Evolutionary conservation across 2,113 vertebrate species (phyloP).

Genomic region (Speoplatyrhinus poulsoni): DNA sequence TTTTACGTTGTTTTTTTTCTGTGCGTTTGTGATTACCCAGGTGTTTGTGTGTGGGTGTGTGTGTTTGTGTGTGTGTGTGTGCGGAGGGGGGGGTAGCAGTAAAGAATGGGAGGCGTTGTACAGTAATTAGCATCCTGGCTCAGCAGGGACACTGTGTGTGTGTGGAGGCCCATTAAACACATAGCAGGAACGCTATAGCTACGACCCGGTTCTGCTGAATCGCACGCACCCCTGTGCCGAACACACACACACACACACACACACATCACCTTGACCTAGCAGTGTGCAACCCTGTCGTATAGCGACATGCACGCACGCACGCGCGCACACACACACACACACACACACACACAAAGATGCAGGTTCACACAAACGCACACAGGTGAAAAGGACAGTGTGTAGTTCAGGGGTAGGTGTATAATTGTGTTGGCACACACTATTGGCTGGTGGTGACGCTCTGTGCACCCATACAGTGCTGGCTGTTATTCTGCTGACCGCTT

Average conservation of each 20-base stretch:
- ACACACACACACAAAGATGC: slow-evolving; percentile 13
- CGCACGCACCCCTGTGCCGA: slow-evolving; percentile 25
- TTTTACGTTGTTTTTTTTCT: not conserved
- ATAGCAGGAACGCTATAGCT: slow-evolving; percentile 52
- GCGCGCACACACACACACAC: not conserved
- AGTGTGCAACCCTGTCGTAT: slow-evolving; percentile 26
- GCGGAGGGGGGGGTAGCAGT: slow-evolving; percentile 17
- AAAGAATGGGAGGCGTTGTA: slow-evolving; percentile 47
- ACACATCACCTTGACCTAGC: slow-evolving; percentile 47
- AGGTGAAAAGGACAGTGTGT: slow-evolving; percentile 39
- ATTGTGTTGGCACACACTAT: slow-evolving; percentile 66
- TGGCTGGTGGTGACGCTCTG: slow-evolving; percentile 70
- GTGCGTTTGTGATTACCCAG: not conserved
- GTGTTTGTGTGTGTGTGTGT: not conserved
- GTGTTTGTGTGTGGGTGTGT: not conserved
- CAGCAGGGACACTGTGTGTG: slow-evolving; percentile 44
- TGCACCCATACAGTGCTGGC: slow-evolving; percentile 56
- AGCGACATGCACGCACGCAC: slow-evolving; percentile 2
- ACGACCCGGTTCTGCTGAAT: slow-evolving; percentile 60
- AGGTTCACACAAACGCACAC: slow-evolving; percentile 13
- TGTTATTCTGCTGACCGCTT: slow-evolving; percentile 68
- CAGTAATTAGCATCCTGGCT: slow-evolving; percentile 63
- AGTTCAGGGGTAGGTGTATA: slow-evolving; percentile 64
- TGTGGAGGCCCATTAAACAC: slow-evolving; percentile 63
- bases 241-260: slow-evolving; percentile 30